These are phyloP conservation scores for Noctua pronuba DNA, from an alignment of 2,888 invertebrate genomes.

Conservation along the genomic window DNA sequence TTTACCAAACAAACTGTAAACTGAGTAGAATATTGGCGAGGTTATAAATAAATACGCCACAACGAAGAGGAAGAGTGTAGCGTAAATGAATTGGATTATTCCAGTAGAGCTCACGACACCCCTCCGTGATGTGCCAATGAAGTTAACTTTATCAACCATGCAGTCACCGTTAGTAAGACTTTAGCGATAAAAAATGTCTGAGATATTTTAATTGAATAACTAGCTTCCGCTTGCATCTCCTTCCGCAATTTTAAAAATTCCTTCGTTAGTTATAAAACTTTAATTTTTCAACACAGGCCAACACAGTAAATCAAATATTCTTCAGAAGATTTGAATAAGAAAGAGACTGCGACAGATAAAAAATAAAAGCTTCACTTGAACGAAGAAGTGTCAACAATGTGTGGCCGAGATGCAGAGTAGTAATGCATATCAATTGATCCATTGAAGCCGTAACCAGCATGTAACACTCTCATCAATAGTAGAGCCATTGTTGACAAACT, in stretches of 20 bases:
- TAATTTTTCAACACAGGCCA: background rate
- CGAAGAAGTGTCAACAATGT: slow-evolving; percentile 63
- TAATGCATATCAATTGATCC: slow-evolving; percentile 81
- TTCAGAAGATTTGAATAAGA: slow-evolving; percentile 7
- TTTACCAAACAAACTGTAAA: slow-evolving; percentile 54
- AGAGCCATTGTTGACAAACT: slow-evolving; percentile 68
- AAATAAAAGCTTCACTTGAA: slow-evolving; percentile 37
- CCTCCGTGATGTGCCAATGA: slow-evolving; percentile 63
- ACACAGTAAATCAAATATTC: background rate
- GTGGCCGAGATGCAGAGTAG: slow-evolving; percentile 67
- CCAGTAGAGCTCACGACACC: slow-evolving; percentile 67
- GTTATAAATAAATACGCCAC: slow-evolving; percentile 60
- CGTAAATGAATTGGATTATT: slow-evolving; percentile 76
- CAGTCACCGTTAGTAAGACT: slow-evolving; percentile 41
- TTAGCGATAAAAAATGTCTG: background rate
- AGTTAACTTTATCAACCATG: slow-evolving; percentile 63
- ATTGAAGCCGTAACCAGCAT: slow-evolving; percentile 76
- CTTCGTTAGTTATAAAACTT: background rate
- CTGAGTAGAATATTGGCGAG: slow-evolving; percentile 48
- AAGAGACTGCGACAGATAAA: slow-evolving; percentile 9
- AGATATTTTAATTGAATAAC: slow-evolving; percentile 18
- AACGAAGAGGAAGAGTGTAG: slow-evolving; percentile 62
- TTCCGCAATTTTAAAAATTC: background rate
- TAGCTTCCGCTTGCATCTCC: background rate
- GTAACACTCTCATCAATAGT: slow-evolving; percentile 70